These are phyloP conservation scores for Ciconia nigra DNA, from an alignment of 2,797 vertebrate species.

Conservation along the genomic window DNA sequence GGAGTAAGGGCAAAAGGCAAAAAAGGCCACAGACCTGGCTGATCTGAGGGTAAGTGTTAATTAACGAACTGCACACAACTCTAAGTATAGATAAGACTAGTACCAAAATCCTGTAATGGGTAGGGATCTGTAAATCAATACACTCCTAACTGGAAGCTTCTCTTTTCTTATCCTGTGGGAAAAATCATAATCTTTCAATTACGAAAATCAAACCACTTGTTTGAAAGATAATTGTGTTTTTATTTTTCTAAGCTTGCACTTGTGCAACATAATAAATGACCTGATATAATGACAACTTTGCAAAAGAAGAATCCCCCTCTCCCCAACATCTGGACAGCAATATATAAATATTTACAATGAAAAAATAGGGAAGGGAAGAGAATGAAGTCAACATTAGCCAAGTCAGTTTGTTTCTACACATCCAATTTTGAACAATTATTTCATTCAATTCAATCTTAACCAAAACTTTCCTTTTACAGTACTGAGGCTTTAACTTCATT, in stretches of 20 bases:
- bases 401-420: conserved; percentile 34
- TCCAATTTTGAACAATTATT: conserved; percentile 52
- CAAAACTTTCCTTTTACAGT: background rate
- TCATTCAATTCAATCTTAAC: background rate
- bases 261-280: conserved; percentile 75
- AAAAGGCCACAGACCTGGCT: background rate
- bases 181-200: background rate
- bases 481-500: background rate
- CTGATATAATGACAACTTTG: conserved; percentile 72
- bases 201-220: background rate
- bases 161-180: background rate
- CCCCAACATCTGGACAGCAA: conserved; percentile 60
- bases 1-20: background rate
- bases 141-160: background rate
- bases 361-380: conserved; percentile 74
- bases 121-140: background rate
- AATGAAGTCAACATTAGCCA: conserved; percentile 62
- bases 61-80: background rate
- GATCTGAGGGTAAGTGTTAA: background rate
- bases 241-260: conserved; percentile 72
- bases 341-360: conserved; percentile 82
- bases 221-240: conserved; percentile 72
- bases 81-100: background rate
- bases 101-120: background rate
- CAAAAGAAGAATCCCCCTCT: conserved; percentile 63